phyloP scores from a whole-genome alignment of 1,140 invertebrate genomes.

The Lepidurus apus region DNA sequence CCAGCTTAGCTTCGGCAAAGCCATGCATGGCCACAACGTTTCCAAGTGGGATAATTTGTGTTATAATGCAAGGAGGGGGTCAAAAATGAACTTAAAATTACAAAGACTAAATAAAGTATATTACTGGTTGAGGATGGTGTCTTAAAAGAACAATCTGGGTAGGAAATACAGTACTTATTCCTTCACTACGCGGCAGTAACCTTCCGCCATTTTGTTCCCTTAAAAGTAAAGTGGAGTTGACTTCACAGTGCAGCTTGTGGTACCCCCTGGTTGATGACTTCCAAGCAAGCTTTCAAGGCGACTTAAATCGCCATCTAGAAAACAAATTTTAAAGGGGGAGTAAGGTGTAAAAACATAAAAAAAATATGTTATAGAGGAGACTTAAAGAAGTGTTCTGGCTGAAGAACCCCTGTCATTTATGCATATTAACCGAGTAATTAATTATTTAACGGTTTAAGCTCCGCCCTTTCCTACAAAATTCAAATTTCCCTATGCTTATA shows the following conservation, averaged over 20 bases:
- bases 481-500: no score
- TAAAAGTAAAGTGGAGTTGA: conserved; percentile 5
- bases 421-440: no score
- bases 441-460: no score
- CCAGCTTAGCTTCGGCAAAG: background rate
- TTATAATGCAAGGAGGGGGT: background rate
- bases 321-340: no score
- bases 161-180: conserved; percentile 12
- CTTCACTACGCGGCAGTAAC: conserved; percentile 20
- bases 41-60: background rate
- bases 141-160: conserved; percentile 17
- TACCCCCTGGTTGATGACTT: no score
- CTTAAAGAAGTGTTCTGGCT: no score
- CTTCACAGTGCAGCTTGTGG: background rate
- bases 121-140: background rate
- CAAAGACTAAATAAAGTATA: background rate
- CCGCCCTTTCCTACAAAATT: no score
- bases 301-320: no score
- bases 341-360: no score
- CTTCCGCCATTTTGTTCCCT: conserved; percentile 21
- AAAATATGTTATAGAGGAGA: no score
- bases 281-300: no score
- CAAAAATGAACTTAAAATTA: background rate
- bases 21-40: background rate
- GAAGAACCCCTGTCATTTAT: no score